Base-by-base conservation (phyloP, 1,140 invertebrate species). In the Cotesia glomerata region DNA sequence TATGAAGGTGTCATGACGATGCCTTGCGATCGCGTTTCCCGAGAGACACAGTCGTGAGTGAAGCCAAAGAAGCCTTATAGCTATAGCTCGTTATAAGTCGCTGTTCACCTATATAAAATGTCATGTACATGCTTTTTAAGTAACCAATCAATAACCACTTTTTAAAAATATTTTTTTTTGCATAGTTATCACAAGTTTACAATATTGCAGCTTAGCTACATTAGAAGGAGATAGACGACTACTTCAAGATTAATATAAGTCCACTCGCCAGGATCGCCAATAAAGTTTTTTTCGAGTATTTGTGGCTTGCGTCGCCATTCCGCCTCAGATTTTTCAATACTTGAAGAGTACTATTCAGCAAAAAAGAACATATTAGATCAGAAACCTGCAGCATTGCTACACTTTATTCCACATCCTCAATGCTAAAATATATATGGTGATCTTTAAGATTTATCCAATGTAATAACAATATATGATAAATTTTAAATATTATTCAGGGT, bases 61-160 rank as follows among this genome's bases (percentile, higher is more conserved):
- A 77, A 77, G 76, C 74, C 76, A 51, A 69, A 45, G 76, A 77
- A 77, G 76, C 76, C 76, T 65, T 68, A 35, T 67, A 72, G 70
- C 18, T 65, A 63, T 65, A 72, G 65, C 69, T 61, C 74, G 68
- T 70, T 72, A 72, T 77, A 77, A 75, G 74, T 74, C 74, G 61
- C 64, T 74, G 35, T 73, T 51, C 36, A 73, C 68, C 71, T 69
- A 74, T 45, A 73, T 71, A 65, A 72, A 67, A 62, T 58, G 18
- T 69, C 63, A 71, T 56, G 61, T 65, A 52, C 61, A 35, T 16
- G 13, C 13, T 54, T n/a, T 54, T n/a, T 7, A 16, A 14, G 52
- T 54, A 54, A 54, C 2, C 5, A 54, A 54, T 54, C 52, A 54
- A 54, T 54, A n/a, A n/a, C 13, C 16, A n/a, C 11, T 9, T 5